Conservation (phyloP, 2,888 invertebrate species). For the Ichneumoninae sp. region DNA sequence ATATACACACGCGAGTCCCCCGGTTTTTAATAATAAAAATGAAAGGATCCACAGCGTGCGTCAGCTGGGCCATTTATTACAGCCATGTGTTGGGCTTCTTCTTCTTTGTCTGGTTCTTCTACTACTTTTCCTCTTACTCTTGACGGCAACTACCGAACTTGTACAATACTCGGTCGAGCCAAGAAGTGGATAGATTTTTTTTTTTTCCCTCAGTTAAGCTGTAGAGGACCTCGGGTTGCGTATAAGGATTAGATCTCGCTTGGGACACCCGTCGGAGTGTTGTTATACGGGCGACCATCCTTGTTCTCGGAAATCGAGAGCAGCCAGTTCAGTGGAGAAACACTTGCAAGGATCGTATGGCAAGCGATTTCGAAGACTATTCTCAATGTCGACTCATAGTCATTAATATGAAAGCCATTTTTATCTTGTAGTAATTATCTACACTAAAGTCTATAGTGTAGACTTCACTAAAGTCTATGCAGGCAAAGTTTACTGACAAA, state of each 20-base stretch:
- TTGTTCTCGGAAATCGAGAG: conserved; percentile 30
- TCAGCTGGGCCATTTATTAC: conserved; percentile 67
- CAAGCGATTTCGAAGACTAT: not conserved
- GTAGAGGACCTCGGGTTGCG: conserved; percentile 32
- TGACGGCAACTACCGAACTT: conserved; percentile 18
- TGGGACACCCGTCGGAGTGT: conserved; percentile 31
- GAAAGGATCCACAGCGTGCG: conserved; percentile 55
- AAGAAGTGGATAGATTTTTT: conserved; percentile 32
- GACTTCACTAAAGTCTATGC: not conserved
- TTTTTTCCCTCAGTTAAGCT: conserved; percentile 41
- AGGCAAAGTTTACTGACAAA: not conserved
- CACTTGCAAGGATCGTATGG: conserved; percentile 18
- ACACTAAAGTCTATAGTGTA: not conserved
- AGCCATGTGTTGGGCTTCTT: conserved; percentile 59
- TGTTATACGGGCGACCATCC: conserved; percentile 24
- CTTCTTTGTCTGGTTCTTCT: conserved; percentile 27
- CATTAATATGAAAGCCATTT: not conserved
- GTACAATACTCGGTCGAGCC: conserved; percentile 32
- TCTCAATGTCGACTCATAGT: not conserved
- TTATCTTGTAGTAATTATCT: not conserved
- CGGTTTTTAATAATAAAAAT: conserved; percentile 60
- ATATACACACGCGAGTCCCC: conserved; percentile 1
- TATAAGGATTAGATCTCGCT: conserved; percentile 38
- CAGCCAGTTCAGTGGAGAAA: conserved; percentile 2
- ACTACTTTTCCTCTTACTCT: conserved; percentile 27